Percentiles rank a stretch among this genome's conserved stretches.
These are phyloP conservation scores for Gymnocephalus cernua DNA, from an alignment of 2,113 vertebrate genomes.

Conservation along the genomic window DNA sequence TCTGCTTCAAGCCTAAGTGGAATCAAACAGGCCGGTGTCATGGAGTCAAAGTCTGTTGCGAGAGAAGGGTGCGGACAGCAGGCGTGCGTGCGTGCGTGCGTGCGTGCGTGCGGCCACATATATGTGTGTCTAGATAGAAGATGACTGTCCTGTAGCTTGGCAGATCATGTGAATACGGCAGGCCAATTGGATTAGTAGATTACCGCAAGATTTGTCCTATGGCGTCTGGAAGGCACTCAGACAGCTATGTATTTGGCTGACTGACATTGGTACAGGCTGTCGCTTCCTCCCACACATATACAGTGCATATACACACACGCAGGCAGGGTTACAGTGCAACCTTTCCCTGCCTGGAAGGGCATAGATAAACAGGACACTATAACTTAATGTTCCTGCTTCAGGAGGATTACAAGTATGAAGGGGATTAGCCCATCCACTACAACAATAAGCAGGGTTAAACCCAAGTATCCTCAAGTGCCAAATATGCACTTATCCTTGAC, in stretches of 20 bases:
- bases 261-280: conserved; percentile 67
- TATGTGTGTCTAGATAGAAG: conserved; percentile 59
- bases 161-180: conserved; percentile 82
- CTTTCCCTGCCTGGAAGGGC: conserved; percentile 68
- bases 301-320: not conserved
- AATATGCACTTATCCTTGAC: conserved; percentile 49
- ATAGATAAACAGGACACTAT: conserved; percentile 63
- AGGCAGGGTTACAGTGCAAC: conserved; percentile 32
- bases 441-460: conserved; percentile 75
- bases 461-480: conserved; percentile 54
- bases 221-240: conserved; percentile 76
- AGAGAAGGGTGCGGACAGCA: conserved; percentile 42
- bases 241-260: conserved; percentile 68
- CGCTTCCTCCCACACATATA: conserved; percentile 51
- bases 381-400: conserved; percentile 70
- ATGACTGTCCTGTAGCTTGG: conserved; percentile 58
- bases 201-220: conserved; percentile 81
- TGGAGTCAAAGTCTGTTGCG: conserved; percentile 62
- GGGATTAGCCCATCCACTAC: conserved; percentile 71
- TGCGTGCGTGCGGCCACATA: conserved; percentile 24
- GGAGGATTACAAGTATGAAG: conserved; percentile 78
- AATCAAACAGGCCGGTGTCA: conserved; percentile 73
- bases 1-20: conserved; percentile 76
- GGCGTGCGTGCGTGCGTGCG: conserved; percentile 33
- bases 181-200: conserved; percentile 86